These are phyloP conservation scores for Embidobia sp. DNA, from an alignment of 2,888 invertebrate species.

Conservation along the genomic window DNA sequence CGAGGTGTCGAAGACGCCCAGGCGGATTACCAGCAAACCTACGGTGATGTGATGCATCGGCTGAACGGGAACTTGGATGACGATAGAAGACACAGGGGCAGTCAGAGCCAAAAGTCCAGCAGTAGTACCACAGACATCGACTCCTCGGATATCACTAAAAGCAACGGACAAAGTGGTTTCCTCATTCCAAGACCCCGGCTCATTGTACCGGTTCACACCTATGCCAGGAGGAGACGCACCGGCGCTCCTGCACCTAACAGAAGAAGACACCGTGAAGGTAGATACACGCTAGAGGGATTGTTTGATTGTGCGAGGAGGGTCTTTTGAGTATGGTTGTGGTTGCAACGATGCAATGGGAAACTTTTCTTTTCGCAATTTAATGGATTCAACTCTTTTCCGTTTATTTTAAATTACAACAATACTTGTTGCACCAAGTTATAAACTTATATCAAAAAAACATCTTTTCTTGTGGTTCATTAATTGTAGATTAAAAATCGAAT, in stretches of 20 bases:
- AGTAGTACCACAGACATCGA: slow-evolving; percentile 75
- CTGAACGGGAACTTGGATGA: slow-evolving; percentile 72
- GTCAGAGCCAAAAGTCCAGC: slow-evolving; percentile 71
- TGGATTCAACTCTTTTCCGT: too few species aligned
- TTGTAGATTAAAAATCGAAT: too few species aligned
- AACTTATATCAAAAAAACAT: too few species aligned
- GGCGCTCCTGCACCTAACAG: slow-evolving; percentile 85
- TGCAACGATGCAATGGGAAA: too few species aligned
- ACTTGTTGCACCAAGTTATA: too few species aligned
- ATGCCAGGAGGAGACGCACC: slow-evolving; percentile 90
- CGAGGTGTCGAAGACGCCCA: slow-evolving; percentile 41
- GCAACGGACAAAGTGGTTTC: slow-evolving; percentile 82
- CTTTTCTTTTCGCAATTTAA: too few species aligned
- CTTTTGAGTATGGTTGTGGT: too few species aligned
- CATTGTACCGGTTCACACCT: slow-evolving; percentile 94
- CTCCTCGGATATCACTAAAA: slow-evolving; percentile 71
- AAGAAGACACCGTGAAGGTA: slow-evolving; percentile 81
- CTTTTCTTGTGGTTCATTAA: too few species aligned
- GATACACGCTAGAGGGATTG: too few species aligned
- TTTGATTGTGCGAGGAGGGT: too few species aligned
- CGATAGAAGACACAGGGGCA: slow-evolving; percentile 48
- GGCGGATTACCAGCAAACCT: too few species aligned
- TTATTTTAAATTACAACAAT: too few species aligned
- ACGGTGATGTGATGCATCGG: slow-evolving; percentile 73
- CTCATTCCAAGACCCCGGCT: slow-evolving; percentile 92